phyloP scores from a whole-genome alignment of 2,113 vertebrate genomes.

The Plectropomus leopardus region DNA sequence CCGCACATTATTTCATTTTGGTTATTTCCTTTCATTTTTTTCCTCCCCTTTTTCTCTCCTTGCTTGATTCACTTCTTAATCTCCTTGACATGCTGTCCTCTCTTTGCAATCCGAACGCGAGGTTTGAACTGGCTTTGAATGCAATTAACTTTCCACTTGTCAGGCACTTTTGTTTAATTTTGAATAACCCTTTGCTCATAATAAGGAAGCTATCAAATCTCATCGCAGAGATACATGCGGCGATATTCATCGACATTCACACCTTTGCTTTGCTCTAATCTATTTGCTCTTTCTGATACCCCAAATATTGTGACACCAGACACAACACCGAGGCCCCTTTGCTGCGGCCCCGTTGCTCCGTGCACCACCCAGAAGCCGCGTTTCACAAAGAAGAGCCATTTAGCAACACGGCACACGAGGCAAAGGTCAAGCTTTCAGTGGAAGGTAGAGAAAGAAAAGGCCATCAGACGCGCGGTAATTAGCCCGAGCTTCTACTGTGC shows the following conservation, averaged over 20 bases:
- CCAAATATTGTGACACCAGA: conserved; percentile 86
- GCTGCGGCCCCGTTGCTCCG: conserved; percentile 28
- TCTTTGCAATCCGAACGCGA: conserved; percentile 67
- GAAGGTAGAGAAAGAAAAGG: conserved; percentile 70
- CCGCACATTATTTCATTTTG: conserved; percentile 87
- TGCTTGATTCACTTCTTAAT: conserved; percentile 80
- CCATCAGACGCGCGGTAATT: conserved; percentile 74
- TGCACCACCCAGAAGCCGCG: conserved; percentile 44
- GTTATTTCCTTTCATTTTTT: conserved; percentile 84
- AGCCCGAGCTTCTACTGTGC: conserved; percentile 68
- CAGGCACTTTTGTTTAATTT: conserved; percentile 78
- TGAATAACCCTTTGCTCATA: conserved; percentile 72
- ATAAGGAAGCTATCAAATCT: conserved; percentile 45
- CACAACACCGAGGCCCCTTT: conserved; percentile 74
- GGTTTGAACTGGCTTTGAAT: conserved; percentile 72
- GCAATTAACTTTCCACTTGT: conserved; percentile 81
- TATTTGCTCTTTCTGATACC: conserved; percentile 78
- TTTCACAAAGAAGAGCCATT: conserved; percentile 62
- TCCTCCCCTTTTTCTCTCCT: conserved; percentile 67
- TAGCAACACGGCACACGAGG: conserved; percentile 49
- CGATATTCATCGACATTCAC: conserved; percentile 77
- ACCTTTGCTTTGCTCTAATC: conserved; percentile 82
- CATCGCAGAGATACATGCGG: conserved; percentile 48
- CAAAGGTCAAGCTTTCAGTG: conserved; percentile 75
- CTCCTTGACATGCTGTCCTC: conserved; percentile 83